These are phyloP conservation scores for Sympetrum striolatum DNA, from an alignment of 2,888 invertebrate species.

Conservation along the genomic window DNA sequence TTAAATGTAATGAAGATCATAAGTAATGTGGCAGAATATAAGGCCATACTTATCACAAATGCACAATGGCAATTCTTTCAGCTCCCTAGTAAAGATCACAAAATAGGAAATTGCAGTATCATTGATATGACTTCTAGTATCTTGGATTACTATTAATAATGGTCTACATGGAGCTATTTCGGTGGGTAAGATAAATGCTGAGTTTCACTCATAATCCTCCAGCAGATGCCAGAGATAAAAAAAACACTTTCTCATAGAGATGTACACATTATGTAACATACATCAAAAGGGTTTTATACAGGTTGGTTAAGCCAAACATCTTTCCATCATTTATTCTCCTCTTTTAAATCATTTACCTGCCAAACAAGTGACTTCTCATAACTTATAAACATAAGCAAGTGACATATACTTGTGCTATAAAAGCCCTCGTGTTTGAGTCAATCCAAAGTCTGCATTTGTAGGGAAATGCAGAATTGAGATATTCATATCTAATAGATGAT, in stretches of 20 bases:
- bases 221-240: background rate
- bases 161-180: conserved; percentile 14
- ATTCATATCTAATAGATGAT: background rate
- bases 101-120: conserved; percentile 3
- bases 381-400: background rate
- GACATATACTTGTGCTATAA: background rate
- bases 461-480: background rate
- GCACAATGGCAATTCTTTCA: conserved; percentile 30
- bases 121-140: conserved; percentile 2
- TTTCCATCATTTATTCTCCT: background rate
- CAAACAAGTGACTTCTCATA: background rate
- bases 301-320: background rate
- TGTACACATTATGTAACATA: background rate
- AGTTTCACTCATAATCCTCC: conserved; percentile 20
- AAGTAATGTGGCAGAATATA: conserved; percentile 23
- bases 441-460: conserved; percentile 19
- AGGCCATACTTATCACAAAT: conserved; percentile 41
- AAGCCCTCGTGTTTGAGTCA: background rate
- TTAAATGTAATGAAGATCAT: conserved; percentile 41
- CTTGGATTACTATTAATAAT: conserved; percentile 22
- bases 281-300: background rate
- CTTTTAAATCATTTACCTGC: background rate
- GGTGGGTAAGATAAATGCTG: conserved; percentile 39
- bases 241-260: background rate
- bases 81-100: conserved; percentile 19